A percentile compares a stretch with the other conserved stretches of the same genome.
These are phyloP conservation scores for Dipodomys stephensi DNA, from an alignment of 2,113 vertebrate genomes.

Conservation along the genomic window DNA sequence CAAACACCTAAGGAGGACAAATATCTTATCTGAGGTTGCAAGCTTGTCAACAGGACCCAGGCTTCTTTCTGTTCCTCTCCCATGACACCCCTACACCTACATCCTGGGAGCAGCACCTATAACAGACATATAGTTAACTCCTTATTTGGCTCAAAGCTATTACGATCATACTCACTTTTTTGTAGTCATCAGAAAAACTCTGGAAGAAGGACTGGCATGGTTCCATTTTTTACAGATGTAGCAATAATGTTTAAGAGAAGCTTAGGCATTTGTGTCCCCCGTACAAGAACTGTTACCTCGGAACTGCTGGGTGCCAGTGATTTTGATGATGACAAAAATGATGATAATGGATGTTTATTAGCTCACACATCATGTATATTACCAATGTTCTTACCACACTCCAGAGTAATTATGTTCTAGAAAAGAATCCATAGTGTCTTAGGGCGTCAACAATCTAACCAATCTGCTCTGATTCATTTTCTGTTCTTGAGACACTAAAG, in stretches of 20 bases:
- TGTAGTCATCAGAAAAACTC: background rate
- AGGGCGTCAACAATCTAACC: too few relatives aligned
- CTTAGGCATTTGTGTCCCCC: too few relatives aligned
- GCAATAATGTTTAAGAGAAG: background rate
- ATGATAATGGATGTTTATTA: background rate
- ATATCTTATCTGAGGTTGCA: background rate
- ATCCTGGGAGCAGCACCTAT: background rate
- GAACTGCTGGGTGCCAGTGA: background rate
- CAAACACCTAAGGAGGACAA: background rate
- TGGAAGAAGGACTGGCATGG: background rate
- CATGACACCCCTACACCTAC: background rate
- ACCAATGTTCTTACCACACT: background rate
- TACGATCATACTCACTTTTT: background rate
- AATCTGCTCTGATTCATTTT: background rate
- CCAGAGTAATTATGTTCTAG: background rate
- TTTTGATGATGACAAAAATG: background rate
- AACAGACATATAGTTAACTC: background rate
- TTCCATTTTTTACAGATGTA: constrained; percentile 12
- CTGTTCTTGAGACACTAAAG: background rate
- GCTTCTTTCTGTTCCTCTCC: background rate
- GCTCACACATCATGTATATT: background rate
- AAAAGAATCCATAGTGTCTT: background rate
- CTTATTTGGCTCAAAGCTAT: constrained; percentile 8
- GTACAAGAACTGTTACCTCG: background rate
- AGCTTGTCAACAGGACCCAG: background rate